Base-by-base conservation (phyloP, 2,113 vertebrate genomes). In the Scomber colias region DNA sequence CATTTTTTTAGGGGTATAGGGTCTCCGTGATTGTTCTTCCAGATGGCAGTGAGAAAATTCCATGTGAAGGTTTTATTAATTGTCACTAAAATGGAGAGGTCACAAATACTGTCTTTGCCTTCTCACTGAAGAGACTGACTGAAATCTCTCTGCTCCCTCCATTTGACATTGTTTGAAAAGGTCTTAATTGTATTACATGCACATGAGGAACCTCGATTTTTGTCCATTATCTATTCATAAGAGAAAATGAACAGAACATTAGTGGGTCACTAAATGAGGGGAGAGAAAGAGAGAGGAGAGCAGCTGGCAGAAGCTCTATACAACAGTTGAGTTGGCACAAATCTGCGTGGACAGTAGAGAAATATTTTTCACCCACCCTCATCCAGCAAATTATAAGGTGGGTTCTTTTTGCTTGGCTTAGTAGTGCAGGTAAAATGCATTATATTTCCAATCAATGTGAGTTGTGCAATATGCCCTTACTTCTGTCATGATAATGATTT, bases 141-240 rank as follows among this genome's bases (percentile, higher is more conserved):
- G 97, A 97, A 96, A 96, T 95, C 94, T 96, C 94, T 94, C 96
- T 95, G 96, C 95, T 95, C 95, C 95, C 94, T 95, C 97, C 96
- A 97, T 98, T 97, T 96, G 96, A 97, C 97, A 97, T 97, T 95
- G 96, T 98, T 97, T 97, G 96, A 96, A 96, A 96, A 96, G 96
- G 95, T 97, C 97, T 97, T 97, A 97, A 98, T 98, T 97, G 94
- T 95, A 97, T 98, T 98, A 97, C 97, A 97, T 97, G 95, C 96
- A 97, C 97, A 98, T 97, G 97, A 98, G 98, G 97, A 97, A 96
- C 97, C 97, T 97, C 96, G 96, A 96, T 98, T 97, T 97, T 94
- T 95, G 95, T 74, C 96, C 96, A 97, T 98, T 98, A 97, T 97
- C 97, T 98, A 88, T 97, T 97, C 97, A 97, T 97, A 21, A 21